Conservation (phyloP, 2,888 invertebrate genomes). For the Girardia tigrina region DNA sequence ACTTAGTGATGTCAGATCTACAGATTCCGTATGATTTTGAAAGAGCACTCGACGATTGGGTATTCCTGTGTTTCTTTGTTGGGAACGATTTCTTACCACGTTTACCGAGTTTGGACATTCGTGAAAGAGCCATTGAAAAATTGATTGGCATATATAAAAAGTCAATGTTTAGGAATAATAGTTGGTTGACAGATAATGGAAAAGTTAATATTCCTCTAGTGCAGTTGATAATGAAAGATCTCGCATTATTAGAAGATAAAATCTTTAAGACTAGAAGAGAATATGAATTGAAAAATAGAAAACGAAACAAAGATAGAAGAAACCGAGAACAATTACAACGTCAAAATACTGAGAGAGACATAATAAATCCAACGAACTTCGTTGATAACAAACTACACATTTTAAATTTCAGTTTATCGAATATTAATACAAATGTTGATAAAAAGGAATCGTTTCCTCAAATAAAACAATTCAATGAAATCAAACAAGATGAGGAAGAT, state of each 20-base stretch:
- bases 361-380: too few species aligned
- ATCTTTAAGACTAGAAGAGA: slow-evolving; percentile 78
- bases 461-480: too few species aligned
- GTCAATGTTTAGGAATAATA: slow-evolving; percentile 34
- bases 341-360: too few species aligned
- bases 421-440: too few species aligned
- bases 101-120: slow-evolving; percentile 86
- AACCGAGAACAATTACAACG: too few species aligned
- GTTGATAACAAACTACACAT: too few species aligned
- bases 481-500: too few species aligned
- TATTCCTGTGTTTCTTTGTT: slow-evolving; percentile 92
- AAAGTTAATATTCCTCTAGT: slow-evolving; percentile 80
- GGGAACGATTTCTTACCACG: slow-evolving; percentile 98
- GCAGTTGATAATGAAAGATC: slow-evolving; percentile 77
- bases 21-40: slow-evolving; percentile 89
- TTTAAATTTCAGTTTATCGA: too few species aligned
- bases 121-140: slow-evolving; percentile 83
- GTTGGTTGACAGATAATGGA: slow-evolving; percentile 84
- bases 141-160: slow-evolving; percentile 82
- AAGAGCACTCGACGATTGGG: slow-evolving; percentile 90
- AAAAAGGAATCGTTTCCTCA: too few species aligned
- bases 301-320: too few species aligned
- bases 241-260: slow-evolving; percentile 85
- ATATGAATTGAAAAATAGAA: slow-evolving; percentile 34
- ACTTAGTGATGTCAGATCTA: slow-evolving; percentile 69